Base-by-base conservation (phyloP, 1,140 invertebrate genomes). In the Drosophila kanapiae region DNA sequence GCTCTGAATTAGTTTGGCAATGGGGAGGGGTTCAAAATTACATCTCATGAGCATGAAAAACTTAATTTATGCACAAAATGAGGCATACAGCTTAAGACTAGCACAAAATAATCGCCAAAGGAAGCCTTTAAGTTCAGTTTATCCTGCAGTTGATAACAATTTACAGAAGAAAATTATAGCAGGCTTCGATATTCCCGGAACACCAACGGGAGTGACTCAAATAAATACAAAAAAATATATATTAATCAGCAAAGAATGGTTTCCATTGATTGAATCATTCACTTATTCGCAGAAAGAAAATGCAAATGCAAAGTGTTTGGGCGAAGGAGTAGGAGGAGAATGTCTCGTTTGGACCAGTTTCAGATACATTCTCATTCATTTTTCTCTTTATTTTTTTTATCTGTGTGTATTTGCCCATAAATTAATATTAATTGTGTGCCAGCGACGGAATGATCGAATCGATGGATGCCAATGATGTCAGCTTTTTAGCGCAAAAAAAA, bases 391-490 rank as follows among this genome's bases (percentile, higher is more conserved):
- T 45, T 27, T 42, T 48, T 54, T 53, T 7, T 35, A 14, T 56
- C 47, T 61, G 38, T 61, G 31, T 62, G 40, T 38, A 23, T 71
- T 40, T 70, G 65, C 47, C 57, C 60, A 80, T 80, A 83, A 83
- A 80, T 88, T 63, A 79, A 65, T 80, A 83, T 88, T 88, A 88
- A 88, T 88, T 87, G 78, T 78, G 72, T 58, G 33, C 54, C 63
- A 43, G 62, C 23, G 61, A 49, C 54, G 43, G 72, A 68, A 69
- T 76, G 80, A 86, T 86, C 82, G 48, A 82, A 86, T 82, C 75
- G 43, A 78, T 78, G 63, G 49, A 51, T 63, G 51, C 70, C 62
- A 74, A 86, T 86, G 82, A 86, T 86, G 83, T 86, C 83, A 86
- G 82, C 75, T 18, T 60, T 60, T 54, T 23, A 42, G 16, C 38